Conservation (phyloP, 2,888 invertebrate genomes). For the Drosophila anomelani region DNA sequence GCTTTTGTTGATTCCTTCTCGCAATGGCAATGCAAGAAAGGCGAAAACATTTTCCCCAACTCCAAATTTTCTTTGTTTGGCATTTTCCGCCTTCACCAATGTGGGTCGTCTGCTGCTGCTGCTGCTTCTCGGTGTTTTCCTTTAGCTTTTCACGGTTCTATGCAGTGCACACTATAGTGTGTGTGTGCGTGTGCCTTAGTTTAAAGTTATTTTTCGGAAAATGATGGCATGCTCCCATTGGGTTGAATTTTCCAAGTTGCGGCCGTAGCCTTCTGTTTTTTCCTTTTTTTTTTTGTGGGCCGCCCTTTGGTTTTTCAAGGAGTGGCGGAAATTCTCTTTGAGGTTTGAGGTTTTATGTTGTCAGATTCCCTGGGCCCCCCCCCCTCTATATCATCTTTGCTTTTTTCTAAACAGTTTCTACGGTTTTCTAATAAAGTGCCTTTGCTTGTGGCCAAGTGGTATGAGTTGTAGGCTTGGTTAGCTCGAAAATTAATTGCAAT, state of each 20-base stretch:
- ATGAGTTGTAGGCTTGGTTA: constrained; percentile 44
- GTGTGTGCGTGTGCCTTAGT: constrained; percentile 52
- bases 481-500: constrained; percentile 65
- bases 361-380: constrained; percentile 12
- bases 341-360: constrained; percentile 68
- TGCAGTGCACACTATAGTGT: constrained; percentile 63
- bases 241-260: constrained; percentile 30
- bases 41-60: constrained; percentile 25
- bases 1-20: constrained; percentile 36
- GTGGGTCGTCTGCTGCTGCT: constrained; percentile 45
- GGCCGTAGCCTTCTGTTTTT: constrained; percentile 16
- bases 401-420: constrained; percentile 41
- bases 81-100: constrained; percentile 44
- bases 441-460: constrained; percentile 51
- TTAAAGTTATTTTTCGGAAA: constrained; percentile 58
- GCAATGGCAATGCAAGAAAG: constrained; percentile 31
- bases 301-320: constrained; percentile 17
- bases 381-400: constrained; percentile 14
- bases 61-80: constrained; percentile 20
- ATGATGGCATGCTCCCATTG: background rate
- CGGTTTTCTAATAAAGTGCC: constrained; percentile 67
- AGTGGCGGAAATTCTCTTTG: constrained; percentile 45
- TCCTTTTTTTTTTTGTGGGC: background rate
- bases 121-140: constrained; percentile 18
- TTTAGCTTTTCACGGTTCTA: constrained; percentile 53